Evolutionary conservation across 2,888 invertebrate species (phyloP), one percentile per base, ranked within the genome.

Genomic region (Clitarchus hookeri): DNA sequence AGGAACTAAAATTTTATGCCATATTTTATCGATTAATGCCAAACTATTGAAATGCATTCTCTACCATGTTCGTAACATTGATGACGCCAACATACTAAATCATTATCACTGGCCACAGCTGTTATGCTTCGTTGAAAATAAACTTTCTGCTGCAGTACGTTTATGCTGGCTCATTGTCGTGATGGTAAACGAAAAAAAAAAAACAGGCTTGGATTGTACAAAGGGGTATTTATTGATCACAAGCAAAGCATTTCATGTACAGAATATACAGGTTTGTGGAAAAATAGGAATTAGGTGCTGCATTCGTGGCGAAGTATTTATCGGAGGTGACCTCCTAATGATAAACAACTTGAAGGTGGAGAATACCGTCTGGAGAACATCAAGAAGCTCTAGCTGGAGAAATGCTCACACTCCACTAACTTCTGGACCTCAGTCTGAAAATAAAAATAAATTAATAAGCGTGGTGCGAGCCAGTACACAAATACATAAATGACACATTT

Each of bases 381-480:
- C 27, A n/a, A 79, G 84, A 80, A 85, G 80, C 23, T 78, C 78
- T 78, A 65, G 65, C 16, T 65, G 65, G 65, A 65, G 65, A 87
- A 87, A 27, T 87, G 85, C 48, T 87, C 87, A 78, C 87, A 87
- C 36, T 87, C 87, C 8, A 86, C 84, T 48, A 87, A 84, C 85
- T 87, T 87, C 86, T 87, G 87, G 8, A 86, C 87, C 83, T 87
- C 87, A 36, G 26, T 87, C 87, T 87, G 87, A 27, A 87, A 87
- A 36, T 36, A 36, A 36, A 3, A 36, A 36, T 36, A 36, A 36
- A 36, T 4, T 3, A 3, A 36, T 36, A n/a, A n/a, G n/a, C n/a
- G 36, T 36, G 36, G 4, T 36, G 36, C 36, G 36, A 36, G 36
- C 36, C 36, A 36, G 36, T 36, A 36, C 36, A 36, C 36, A 36